Evolutionary conservation across 2,888 invertebrate species (phyloP).

Genomic region (Argynnis bischoffii): DNA sequence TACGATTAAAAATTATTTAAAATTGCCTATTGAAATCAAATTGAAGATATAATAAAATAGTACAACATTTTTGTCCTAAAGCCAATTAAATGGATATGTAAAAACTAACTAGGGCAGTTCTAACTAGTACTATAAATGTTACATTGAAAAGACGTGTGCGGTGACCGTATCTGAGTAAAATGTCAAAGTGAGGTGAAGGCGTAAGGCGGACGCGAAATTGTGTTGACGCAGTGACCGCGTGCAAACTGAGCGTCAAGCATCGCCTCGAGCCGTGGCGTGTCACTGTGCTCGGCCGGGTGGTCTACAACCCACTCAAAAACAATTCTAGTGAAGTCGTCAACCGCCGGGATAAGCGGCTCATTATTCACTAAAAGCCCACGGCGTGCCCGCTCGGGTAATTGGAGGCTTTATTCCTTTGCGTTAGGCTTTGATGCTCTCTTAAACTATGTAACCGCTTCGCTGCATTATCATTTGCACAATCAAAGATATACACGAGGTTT

Average conservation of each 20-base stretch:
- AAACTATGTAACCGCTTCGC: constrained; percentile 56
- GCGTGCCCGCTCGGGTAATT: constrained; percentile 78
- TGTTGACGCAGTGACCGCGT: constrained; percentile 64
- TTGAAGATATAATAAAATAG: background rate
- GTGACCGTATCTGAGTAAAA: constrained; percentile 70
- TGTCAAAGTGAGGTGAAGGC: constrained; percentile 71
- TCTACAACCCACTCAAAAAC: constrained; percentile 69
- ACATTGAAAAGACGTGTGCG: constrained; percentile 59
- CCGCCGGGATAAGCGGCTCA: constrained; percentile 76
- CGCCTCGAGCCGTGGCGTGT: constrained; percentile 38
- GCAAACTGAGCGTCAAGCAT: constrained; percentile 34
- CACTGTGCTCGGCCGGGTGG: constrained; percentile 53
- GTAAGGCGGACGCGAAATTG: constrained; percentile 61
- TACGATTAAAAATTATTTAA: too few species aligned
- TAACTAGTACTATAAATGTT: constrained; percentile 34
- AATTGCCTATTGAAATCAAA: too few species aligned
- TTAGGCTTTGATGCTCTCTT: constrained; percentile 70
- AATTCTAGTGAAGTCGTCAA: constrained; percentile 75
- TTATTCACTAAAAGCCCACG: constrained; percentile 81
- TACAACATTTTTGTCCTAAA: constrained; percentile 7
- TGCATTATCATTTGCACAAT: constrained; percentile 77
- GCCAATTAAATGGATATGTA: constrained; percentile 24
- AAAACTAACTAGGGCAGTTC: constrained; percentile 22
- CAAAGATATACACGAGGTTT: constrained; percentile 63
- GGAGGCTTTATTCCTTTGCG: constrained; percentile 79